Conservation (phyloP, 2,113 vertebrate genomes). For the Alethe diademata region DNA sequence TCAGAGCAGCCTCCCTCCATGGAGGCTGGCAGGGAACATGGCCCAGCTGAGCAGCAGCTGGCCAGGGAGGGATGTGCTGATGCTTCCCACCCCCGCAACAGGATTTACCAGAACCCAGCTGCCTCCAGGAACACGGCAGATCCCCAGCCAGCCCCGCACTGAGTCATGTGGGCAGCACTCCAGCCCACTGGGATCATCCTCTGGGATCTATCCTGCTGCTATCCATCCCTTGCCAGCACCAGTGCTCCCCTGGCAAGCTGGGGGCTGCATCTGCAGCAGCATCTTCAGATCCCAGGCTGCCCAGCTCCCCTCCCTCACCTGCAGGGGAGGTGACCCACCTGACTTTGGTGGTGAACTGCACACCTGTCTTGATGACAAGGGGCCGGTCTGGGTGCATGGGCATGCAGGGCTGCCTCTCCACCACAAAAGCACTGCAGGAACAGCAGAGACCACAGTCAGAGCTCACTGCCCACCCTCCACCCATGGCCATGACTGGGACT, state of each 20-base stretch:
- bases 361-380: constrained; percentile 96
- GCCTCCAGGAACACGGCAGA: not conserved
- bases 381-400: constrained; percentile 98
- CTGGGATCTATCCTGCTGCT: not conserved
- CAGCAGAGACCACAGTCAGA: not conserved
- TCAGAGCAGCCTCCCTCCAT: not conserved
- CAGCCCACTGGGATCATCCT: not conserved
- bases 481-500: accelerated
- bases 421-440: constrained; percentile 88
- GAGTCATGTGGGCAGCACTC: not conserved
- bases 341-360: constrained; percentile 99
- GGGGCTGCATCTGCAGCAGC: not conserved
- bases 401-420: constrained; percentile 98
- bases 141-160: not conserved
- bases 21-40: not conserved
- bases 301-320: not conserved
- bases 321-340: constrained; percentile 73
- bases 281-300: not conserved
- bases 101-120: not conserved
- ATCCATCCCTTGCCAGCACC: not conserved
- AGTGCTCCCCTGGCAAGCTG: not conserved
- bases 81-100: accelerated
- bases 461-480: not conserved
- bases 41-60: not conserved
- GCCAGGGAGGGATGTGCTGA: not conserved